Evolutionary conservation across 2,113 vertebrate species (phyloP), one percentile per base, ranked within the genome.

Genomic region (Gopherus evgoodei): DNA sequence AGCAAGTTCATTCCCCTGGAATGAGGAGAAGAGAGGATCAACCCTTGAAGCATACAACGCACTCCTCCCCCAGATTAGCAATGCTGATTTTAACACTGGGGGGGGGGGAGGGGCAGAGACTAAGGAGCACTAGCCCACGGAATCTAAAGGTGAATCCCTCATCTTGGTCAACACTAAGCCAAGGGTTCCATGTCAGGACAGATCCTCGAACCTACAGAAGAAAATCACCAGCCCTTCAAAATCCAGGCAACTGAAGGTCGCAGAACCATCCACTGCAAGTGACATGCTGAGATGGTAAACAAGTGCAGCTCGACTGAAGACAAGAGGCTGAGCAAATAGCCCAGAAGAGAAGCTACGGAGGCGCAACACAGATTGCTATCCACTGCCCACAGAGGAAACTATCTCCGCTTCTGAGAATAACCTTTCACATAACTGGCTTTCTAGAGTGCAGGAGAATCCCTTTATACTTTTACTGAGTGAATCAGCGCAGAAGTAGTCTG

Each of bases 371-470:
- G 86, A 38, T 1, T 25, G 24, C 62, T 81, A 91, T 65, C 81
- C 93, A 79, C 75, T 91, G 94, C 95, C 93, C 94, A 92, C 93
- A 95, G n/a, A 91, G 86, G 90, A 96, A 97, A 95, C 65, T 16
- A 11, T 87, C 19, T 92, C 79, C 87, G 81, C 94, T 96, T 95
- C 84, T 56, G 31, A 35, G 49, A 95, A 83, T 27, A 25, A 44
- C 44, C 84, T 83, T 81, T 24, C 6, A 31, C 24, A 0, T 2
- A 65, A n/a, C 24, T 54, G 65, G 16, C 16, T 2, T 90, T 31
- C 53, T 1, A 81, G 80, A 91, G 1, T 4, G 22, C 59, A 49
- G 50, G 53, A 65, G 76, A 84, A 89, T 11, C 38, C 4, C 1
- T 9, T 54, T 11, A 4, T 35, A 42, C 24, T 38, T 69, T 6